These are phyloP conservation scores for Notechis scutatus DNA, from an alignment of 2,113 vertebrate genomes.

Conservation along the genomic window DNA sequence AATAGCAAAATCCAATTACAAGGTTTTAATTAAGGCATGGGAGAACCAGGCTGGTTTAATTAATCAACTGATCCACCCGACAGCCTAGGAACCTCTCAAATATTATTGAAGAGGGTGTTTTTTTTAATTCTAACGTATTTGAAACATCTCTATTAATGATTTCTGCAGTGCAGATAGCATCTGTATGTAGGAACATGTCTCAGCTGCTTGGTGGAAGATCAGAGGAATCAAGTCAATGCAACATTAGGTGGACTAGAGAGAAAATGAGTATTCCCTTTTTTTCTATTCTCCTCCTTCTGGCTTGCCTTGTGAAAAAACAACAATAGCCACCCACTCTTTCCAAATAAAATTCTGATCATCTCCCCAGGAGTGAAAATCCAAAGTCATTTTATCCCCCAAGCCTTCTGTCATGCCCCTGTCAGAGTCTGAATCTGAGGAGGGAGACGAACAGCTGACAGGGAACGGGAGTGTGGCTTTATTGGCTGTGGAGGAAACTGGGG, in stretches of 20 bases:
- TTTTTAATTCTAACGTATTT: conserved; percentile 17
- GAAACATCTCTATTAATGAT: neutral
- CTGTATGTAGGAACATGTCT: conserved; percentile 1
- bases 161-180: conserved; percentile 24
- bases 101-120: neutral
- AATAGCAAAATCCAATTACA: neutral
- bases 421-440: no score
- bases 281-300: neutral
- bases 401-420: neutral
- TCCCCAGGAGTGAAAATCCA: conserved; percentile 1
- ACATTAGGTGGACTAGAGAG: neutral
- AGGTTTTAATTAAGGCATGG: conserved; percentile 45
- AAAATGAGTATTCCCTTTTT: neutral
- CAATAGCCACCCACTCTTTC: neutral
- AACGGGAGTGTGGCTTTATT: no score
- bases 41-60: conserved; percentile 12
- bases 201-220: conserved; percentile 1
- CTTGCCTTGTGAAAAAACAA: neutral
- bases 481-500: no score
- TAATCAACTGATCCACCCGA: conserved; percentile 41
- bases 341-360: conserved; percentile 4
- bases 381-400: neutral
- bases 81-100: neutral
- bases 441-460: no score
- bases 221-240: neutral